A percentile compares a stretch with the other conserved stretches of the same genome.
Evolutionary conservation across 2,888 invertebrate species (phyloP).

Genomic region (Drosophila stalkeri): DNA sequence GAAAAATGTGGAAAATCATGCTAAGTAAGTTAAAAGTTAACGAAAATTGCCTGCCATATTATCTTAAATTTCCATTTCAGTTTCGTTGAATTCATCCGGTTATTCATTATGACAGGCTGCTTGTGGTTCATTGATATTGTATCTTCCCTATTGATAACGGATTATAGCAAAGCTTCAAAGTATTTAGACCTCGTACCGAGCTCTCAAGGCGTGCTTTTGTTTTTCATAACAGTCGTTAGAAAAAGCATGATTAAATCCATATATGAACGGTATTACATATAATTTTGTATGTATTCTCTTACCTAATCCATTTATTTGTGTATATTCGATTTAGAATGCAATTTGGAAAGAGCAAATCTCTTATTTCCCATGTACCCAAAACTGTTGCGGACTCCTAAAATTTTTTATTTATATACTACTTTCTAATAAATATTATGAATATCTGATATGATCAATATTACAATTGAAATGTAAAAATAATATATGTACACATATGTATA

Average conservation of each 20-base stretch:
- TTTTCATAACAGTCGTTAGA: slow-evolving; percentile 49
- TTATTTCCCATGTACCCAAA: background rate
- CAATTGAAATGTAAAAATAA: no score
- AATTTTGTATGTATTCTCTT: background rate
- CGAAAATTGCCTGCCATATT: background rate
- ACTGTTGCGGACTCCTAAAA: background rate
- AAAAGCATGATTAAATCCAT: slow-evolving; percentile 38
- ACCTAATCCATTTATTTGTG: background rate
- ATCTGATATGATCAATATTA: background rate
- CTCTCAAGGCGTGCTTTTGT: slow-evolving; percentile 55
- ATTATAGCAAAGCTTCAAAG: accelerated
- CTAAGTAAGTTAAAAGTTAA: slow-evolving; percentile 4
- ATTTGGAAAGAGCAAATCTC: background rate
- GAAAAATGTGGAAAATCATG: slow-evolving; percentile 1
- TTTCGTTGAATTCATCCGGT: slow-evolving; percentile 90
- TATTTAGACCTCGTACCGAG: slow-evolving; percentile 17
- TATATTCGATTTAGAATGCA: background rate
- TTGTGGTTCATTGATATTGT: slow-evolving; percentile 92
- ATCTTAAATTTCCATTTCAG: slow-evolving; percentile 83
- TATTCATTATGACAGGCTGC: slow-evolving; percentile 93
- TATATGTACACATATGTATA: background rate
- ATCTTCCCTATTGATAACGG: slow-evolving; percentile 86
- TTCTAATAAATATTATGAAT: background rate
- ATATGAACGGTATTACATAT: slow-evolving; percentile 34
- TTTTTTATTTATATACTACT: background rate